Percentiles rank a stretch among this genome's conserved stretches.
These are phyloP conservation scores for Cotesia congregata DNA, from an alignment of 2,888 invertebrate species.

Conservation along the genomic window DNA sequence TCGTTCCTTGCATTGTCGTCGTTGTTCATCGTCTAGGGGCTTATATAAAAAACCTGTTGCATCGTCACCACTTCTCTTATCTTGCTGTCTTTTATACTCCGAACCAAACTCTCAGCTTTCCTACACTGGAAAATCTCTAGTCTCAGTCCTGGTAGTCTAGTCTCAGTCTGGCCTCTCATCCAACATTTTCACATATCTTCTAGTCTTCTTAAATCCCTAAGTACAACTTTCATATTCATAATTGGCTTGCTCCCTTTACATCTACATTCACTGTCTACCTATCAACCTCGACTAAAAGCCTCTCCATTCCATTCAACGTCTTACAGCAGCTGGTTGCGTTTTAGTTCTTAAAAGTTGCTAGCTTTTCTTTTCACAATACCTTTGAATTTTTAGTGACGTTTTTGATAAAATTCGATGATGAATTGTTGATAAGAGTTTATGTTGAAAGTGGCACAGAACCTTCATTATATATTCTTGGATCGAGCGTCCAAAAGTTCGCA, in stretches of 20 bases:
- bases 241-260: not conserved
- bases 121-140: not conserved
- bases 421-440: too few species aligned
- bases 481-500: constrained; percentile 53
- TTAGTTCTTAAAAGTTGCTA: too few species aligned
- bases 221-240: not conserved
- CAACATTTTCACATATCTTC: constrained; percentile 14
- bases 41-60: constrained; percentile 51
- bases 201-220: constrained; percentile 5
- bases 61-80: constrained; percentile 33
- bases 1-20: constrained; percentile 32
- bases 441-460: constrained; percentile 14
- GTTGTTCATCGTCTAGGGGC: constrained; percentile 34
- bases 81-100: constrained; percentile 3
- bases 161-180: not conserved
- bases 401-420: too few species aligned
- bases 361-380: too few species aligned
- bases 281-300: not conserved
- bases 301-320: not conserved
- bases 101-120: not conserved
- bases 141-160: not conserved
- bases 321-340: not conserved
- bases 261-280: not conserved
- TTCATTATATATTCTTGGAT: constrained; percentile 57
- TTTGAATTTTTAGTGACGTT: too few species aligned